Evolutionary conservation across 2,113 vertebrate genomes (phyloP), one percentile per base, ranked within the genome.

Genomic region (Corydoras maculifer): DNA sequence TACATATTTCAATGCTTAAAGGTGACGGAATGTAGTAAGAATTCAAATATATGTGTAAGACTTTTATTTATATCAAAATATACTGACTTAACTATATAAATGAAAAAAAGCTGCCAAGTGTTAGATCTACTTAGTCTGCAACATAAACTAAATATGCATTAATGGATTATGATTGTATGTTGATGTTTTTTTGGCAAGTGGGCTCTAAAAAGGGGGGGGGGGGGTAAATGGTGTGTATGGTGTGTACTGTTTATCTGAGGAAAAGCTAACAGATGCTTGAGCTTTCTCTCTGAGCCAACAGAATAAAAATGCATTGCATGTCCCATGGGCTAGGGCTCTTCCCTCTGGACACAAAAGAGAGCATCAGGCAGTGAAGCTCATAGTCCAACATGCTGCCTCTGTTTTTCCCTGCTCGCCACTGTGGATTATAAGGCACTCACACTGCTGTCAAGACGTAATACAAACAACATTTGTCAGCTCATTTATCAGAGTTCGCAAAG

Each of bases 401-500:
- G 59, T 70, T 59, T 71, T 71, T 62, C 53, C 55, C 70, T 30
- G 58, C 67, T 74, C 43, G 5, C 80, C 78, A 73, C 50, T 80
- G 83, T 80, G 81, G 78, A 76, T 78, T 77, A 75, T 76, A 69
- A 74, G 59, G 65, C 75, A 74, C 78, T 76, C 63, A 85, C 82
- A 85, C 77, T 77, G 83, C 83, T 84, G 84, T 87, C 86, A 86
- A 85, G 84, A 86, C 86, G 79, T 86, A 86, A 87, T 83, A 86
- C 85, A 89, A 89, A 89, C 86, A 87, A 80, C 86, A 85, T 87
- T 85, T 89, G 88, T 89, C 88, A 90, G 87, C 87, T 88, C 86
- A 90, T 90, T 89, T 89, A 88, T 90, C 87, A 86, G 82, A 72
- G 76, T 82, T 80, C 81, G 84, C 79, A 78, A 73, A 68, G 77